Conservation (phyloP, 2,888 invertebrate species). For the Lottia scabra region DNA sequence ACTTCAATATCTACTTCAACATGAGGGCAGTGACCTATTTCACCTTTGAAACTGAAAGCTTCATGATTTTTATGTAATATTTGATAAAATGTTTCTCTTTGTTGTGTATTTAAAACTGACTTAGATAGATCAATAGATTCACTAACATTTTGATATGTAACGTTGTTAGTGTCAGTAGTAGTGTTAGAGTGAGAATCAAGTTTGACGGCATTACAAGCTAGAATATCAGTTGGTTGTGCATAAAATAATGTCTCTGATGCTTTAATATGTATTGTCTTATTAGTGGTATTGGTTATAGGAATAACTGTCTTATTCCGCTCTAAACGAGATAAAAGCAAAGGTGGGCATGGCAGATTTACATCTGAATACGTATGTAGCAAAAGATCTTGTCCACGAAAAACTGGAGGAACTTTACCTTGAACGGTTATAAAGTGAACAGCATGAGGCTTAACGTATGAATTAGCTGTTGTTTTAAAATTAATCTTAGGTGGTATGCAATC, state of each 20-base stretch:
- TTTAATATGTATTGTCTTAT: neutral
- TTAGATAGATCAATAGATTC: neutral
- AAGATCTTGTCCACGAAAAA: neutral
- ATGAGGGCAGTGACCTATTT: neutral
- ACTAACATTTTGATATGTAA: too few species aligned
- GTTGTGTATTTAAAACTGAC: neutral
- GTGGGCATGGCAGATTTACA: neutral
- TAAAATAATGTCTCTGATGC: neutral
- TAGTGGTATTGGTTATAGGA: neutral
- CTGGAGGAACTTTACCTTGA: neutral
- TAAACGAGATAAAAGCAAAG: neutral
- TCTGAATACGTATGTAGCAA: neutral
- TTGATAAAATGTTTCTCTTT: neutral
- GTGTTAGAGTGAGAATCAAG: too few species aligned
- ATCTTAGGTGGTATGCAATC: neutral
- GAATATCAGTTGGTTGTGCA: neutral
- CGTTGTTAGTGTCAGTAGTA: too few species aligned
- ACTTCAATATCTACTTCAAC: neutral
- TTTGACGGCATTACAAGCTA: too few species aligned
- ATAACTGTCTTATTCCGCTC: neutral
- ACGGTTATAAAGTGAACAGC: neutral
- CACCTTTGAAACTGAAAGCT: neutral
- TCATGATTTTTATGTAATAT: neutral
- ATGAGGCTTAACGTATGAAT: neutral
- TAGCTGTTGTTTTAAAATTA: neutral